These are phyloP conservation scores for Heliconius eleuchia DNA, from an alignment of 1,140 invertebrate species.

Conservation along the genomic window DNA sequence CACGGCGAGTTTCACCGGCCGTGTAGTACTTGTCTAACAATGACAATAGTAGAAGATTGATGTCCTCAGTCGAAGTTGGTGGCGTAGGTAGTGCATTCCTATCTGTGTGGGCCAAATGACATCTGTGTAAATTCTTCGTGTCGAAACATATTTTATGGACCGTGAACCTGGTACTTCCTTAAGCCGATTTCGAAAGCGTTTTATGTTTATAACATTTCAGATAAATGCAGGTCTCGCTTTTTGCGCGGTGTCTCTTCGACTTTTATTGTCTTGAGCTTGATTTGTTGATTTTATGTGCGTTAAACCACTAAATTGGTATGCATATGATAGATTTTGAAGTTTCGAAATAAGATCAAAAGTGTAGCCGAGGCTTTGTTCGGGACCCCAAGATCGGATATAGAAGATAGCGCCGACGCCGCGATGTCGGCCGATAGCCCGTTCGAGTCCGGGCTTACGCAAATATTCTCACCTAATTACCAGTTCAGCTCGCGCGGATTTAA, in stretches of 20 bases:
- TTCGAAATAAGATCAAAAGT: slow-evolving; percentile 26
- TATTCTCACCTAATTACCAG: slow-evolving; percentile 61
- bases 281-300: not conserved
- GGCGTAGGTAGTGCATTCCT: slow-evolving; percentile 67
- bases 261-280: slow-evolving; percentile 23
- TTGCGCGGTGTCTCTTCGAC: not conserved
- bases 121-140: slow-evolving; percentile 60
- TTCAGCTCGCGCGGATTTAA: slow-evolving; percentile 37
- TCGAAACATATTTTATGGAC: slow-evolving; percentile 55
- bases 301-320: not conserved
- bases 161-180: slow-evolving; percentile 42
- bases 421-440: slow-evolving; percentile 57
- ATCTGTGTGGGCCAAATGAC: slow-evolving; percentile 61
- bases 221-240: slow-evolving; percentile 10
- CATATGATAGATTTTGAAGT: slow-evolving; percentile 5
- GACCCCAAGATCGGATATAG: slow-evolving; percentile 46
- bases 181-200: slow-evolving; percentile 38
- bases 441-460: slow-evolving; percentile 48
- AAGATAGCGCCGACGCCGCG: slow-evolving; percentile 49
- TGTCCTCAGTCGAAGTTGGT: slow-evolving; percentile 36
- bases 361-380: slow-evolving; percentile 49
- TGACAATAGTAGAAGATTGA: slow-evolving; percentile 60
- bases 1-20: slow-evolving; percentile 34
- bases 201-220: slow-evolving; percentile 31
- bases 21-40: slow-evolving; percentile 41